Evolutionary conservation across 2,113 vertebrate genomes (phyloP), one percentile per base, ranked within the genome.

Genomic region (Solenodon paradoxus): DNA sequence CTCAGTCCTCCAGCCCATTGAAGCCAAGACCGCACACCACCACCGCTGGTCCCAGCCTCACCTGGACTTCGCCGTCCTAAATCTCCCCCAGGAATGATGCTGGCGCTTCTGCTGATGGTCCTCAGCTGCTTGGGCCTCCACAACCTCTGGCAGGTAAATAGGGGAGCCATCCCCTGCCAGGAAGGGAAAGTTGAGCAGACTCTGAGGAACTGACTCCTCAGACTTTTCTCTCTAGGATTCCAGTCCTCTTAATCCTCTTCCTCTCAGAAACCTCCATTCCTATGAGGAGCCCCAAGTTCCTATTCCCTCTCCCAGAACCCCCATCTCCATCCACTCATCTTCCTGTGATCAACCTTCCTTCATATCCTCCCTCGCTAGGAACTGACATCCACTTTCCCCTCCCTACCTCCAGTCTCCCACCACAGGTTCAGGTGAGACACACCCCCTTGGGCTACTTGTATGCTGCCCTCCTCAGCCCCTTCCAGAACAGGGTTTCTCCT

Each of bases 141-240:
- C 15, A 24, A 59, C 24, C 32, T 89, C 57, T 59, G 82, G 95
- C 94, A 97, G 97, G 97, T 97, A 97, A 97, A 68, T 64, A n/a
- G 9, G 16, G 69, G 45, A 53, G 53, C 15, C 32, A 20, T 64
- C 22, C 66, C 55, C 75, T 26, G 49, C 38, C 55, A 24, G 51
- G 1, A 89, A 78, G 30, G 47, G 35, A 63, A 53, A n/a, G 38
- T 3, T 63, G n/a, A 51, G 17, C 83, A 45, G n/a, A 45, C 35
- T 30, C n/a, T 22, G 19, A 0, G 40, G 16, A 16, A 24, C 47
- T 38, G 64, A 71, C 12, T 59, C 26, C 35, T 71, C 53, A 47
- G 51, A 77, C n/a, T 10, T 30, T 38, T 81, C 61, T 69, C 10
- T n/a, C 63, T 88, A 59, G 77, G 32, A 79, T 30, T 13, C 59